Evolutionary conservation across 2,797 vertebrate genomes (phyloP), one percentile per base, ranked within the genome.

Genomic region (Enteromius anoplus): DNA sequence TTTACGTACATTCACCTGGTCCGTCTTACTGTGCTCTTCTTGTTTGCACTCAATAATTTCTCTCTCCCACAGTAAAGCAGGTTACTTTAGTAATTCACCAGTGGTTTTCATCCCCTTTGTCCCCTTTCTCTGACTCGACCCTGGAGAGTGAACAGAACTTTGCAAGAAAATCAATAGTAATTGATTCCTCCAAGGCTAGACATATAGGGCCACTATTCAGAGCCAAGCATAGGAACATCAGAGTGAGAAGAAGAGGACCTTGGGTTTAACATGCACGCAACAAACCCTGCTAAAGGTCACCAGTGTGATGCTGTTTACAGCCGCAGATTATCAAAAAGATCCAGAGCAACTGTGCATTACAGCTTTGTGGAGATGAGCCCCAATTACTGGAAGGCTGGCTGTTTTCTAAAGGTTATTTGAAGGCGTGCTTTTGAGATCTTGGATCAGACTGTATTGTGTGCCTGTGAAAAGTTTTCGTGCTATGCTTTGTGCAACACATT

Each of bases 21-120:
- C 26, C 88, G 32, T 83, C 42, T 1, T 80, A 88, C 84, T 66
- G 45, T 83, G 81, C 51, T 86, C 77, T 69, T 86, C 86, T 85
- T 89, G 83, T 65, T 84, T 81, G 76, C 86, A 80, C 86, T 68
- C 47, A 75, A 89, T 92, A 84, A 83, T 90, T 87, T 90, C 84
- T 86, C 77, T 86, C 79, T 81, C 82, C 88, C n/a, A 26, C 21
- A 80, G 87, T 86, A 89, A 88, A 86, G 87, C 55, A 82, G 91
- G 91, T 92, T 91, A 89, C 91, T 93, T 91, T 85, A 89, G 90
- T 87, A 88, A 89, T 92, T 92, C 87, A 88, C 91, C 91, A 87
- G 90, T 88, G 93, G 90, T 92, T 94, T 87, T 94, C 92, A 92
- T 95, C 92, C 92, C 87, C 89, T 92, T 93, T 93, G 92, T 92